These are phyloP conservation scores for Triplophysa tibetana DNA, from an alignment of 2,113 vertebrate species.

Conservation along the genomic window DNA sequence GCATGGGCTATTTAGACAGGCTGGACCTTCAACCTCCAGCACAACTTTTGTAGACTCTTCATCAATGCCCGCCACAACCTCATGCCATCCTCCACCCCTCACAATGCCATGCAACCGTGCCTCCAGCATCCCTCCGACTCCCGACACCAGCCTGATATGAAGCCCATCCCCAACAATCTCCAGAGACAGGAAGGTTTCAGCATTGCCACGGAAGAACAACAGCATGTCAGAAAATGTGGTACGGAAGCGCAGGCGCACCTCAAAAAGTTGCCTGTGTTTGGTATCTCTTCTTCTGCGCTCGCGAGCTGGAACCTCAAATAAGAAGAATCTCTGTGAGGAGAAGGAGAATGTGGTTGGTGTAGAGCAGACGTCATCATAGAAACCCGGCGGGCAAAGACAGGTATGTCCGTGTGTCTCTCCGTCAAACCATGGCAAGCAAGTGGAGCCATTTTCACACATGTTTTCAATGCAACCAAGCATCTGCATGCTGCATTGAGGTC, in stretches of 20 bases:
- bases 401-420: constrained; percentile 73
- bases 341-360: constrained; percentile 91
- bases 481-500: constrained; percentile 78
- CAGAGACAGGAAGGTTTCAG: constrained; percentile 72
- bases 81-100: constrained; percentile 84
- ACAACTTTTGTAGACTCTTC: constrained; percentile 54
- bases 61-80: constrained; percentile 62
- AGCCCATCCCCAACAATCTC: constrained; percentile 76
- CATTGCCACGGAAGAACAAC: constrained; percentile 75
- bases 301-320: constrained; percentile 67
- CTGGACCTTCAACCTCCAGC: constrained; percentile 71
- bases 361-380: constrained; percentile 79
- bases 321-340: constrained; percentile 71
- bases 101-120: constrained; percentile 63
- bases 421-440: constrained; percentile 80
- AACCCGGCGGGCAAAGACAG: constrained; percentile 86
- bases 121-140: constrained; percentile 56
- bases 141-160: constrained; percentile 63
- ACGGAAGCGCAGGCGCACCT: constrained; percentile 78
- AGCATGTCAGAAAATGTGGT: constrained; percentile 81
- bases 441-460: constrained; percentile 81
- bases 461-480: constrained; percentile 83
- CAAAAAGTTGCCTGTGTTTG: constrained; percentile 42
- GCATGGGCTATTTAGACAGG: constrained; percentile 73
- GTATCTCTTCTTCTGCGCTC: constrained; percentile 56